Percentiles rank a stretch among this genome's conserved stretches.
phyloP scores from a whole-genome alignment of 2,797 vertebrate genomes.

The Pangasius mekongensis region DNA sequence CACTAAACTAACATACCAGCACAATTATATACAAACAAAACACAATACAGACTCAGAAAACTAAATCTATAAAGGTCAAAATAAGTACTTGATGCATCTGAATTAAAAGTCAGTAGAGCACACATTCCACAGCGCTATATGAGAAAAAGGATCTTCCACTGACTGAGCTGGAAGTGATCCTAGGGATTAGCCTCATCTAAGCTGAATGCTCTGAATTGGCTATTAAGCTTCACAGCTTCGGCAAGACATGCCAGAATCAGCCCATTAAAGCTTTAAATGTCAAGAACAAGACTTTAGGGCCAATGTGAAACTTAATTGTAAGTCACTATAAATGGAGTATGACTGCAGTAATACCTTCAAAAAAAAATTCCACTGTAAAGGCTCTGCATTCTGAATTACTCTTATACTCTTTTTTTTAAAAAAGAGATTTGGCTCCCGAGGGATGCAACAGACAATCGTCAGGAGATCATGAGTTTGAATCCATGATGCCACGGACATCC shows the following conservation, averaged over 20 bases:
- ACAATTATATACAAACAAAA: background rate
- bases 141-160: background rate
- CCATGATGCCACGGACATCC: background rate
- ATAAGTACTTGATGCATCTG: background rate
- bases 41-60: background rate
- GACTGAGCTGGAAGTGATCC: slow-evolving; percentile 20
- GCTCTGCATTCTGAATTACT: background rate
- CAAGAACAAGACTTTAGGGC: slow-evolving; percentile 36
- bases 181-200: slow-evolving; percentile 13
- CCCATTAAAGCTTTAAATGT: slow-evolving; percentile 20
- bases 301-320: background rate
- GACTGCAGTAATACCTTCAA: background rate
- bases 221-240: slow-evolving; percentile 8
- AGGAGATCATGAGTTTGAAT: background rate
- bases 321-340: background rate
- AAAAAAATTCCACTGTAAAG: background rate
- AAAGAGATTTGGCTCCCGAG: background rate
- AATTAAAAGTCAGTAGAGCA: background rate
- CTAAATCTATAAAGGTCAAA: background rate
- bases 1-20: background rate
- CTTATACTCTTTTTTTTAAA: background rate
- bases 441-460: background rate
- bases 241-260: background rate
- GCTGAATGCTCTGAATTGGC: background rate
- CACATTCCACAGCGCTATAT: background rate